phyloP scores from a whole-genome alignment of 2,797 vertebrate species.

The Muscicapa striata region DNA sequence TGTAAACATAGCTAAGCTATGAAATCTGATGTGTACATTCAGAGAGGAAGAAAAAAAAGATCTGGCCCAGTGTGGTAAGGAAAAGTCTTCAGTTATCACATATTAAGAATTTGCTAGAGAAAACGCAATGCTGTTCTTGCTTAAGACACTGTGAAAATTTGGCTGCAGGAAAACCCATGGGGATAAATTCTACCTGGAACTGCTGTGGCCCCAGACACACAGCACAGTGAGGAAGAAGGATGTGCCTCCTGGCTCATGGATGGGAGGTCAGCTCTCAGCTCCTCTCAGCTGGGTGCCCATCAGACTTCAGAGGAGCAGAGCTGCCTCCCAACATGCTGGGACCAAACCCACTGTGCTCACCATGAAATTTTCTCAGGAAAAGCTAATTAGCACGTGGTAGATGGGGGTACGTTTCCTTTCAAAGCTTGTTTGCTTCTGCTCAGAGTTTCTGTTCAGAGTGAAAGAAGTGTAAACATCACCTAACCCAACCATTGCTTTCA shows the following conservation, averaged over 20 bases:
- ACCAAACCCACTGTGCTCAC: neutral
- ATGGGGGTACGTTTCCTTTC: neutral
- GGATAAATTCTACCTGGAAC: neutral
- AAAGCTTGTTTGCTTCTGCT: neutral
- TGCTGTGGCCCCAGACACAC: neutral
- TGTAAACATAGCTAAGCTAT: neutral
- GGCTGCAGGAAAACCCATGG: neutral
- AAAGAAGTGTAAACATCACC: neutral
- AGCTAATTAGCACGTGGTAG: neutral
- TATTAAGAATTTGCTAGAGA: neutral
- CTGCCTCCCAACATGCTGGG: neutral
- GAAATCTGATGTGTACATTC: neutral
- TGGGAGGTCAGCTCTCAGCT: neutral
- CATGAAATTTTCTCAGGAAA: neutral
- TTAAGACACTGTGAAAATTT: neutral
- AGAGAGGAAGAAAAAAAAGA: neutral
- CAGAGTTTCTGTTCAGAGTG: neutral
- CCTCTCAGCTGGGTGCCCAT: neutral
- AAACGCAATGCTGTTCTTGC: neutral
- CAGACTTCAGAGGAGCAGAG: neutral
- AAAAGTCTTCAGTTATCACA: neutral
- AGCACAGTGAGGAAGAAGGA: accelerated
- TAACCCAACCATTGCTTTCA: conserved; percentile 4
- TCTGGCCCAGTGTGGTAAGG: neutral
- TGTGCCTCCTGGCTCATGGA: neutral